Base-by-base conservation (phyloP, 1,140 invertebrate species). In the Asobara japonica region DNA sequence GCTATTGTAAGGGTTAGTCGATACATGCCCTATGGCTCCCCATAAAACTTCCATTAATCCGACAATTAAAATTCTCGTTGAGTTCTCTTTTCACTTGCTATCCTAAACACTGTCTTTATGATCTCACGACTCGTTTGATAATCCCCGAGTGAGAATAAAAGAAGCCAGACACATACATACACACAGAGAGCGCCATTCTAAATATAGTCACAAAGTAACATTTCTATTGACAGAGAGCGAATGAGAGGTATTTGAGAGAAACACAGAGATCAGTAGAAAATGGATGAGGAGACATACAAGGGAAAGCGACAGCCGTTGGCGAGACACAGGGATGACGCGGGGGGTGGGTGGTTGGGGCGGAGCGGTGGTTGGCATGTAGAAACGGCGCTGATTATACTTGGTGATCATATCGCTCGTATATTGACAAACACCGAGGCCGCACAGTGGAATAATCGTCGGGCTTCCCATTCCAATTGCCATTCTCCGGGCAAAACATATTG, bases 331-430 rank as follows among this genome's bases (percentile, higher is more conserved):
- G 61, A 20, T n/a, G 5, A 5, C 31, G 5, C 31, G 31, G 31
- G 61, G 11, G 11, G 11, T 6, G 5, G 31, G 31, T 11, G 11
- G 11, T 36, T 73, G 68, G 74, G 72, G 65, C 74, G 61, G 69
- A 74, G n/a, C n/a, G n/a, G n/a, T n/a, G n/a, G n/a, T n/a, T n/a
- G n/a, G n/a, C n/a, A n/a, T 45, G 41, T 45, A 45, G 41, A 38
- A 56, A 22, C 71, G 75, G 79, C 84, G 82, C 41, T 45, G 41
- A 85, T 84, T 84, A 84, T 83, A 83, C 81, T 78, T 80, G 77
- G 78, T 79, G 82, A 82, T 85, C 78, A 81, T 82, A 81, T 81
- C 79, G 79, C 75, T 81, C 75, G 77, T 72, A 80, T 81, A 83
- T 86, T 81, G 83, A 83, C 81, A 84, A 86, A 84, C 77, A 78